Conservation (phyloP, 2,113 vertebrate genomes). For the Coptodon bakossiorum region DNA sequence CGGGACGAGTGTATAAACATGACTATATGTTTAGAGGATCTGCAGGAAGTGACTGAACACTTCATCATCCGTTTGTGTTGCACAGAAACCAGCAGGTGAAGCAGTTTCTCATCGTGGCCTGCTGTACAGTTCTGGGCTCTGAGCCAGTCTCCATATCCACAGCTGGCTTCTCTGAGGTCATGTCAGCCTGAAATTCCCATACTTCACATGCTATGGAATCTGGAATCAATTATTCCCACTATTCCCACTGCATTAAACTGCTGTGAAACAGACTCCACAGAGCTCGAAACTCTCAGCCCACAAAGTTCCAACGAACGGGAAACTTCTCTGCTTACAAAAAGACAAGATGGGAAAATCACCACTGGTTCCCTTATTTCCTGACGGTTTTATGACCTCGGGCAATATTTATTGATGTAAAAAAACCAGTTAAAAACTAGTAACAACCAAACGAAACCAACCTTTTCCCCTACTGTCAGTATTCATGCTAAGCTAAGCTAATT, state of each 20-base stretch:
- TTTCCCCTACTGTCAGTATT: not conserved
- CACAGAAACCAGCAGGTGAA: not conserved
- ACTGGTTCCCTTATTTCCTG: not conserved
- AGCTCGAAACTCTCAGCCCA: not conserved
- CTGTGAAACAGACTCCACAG: not conserved
- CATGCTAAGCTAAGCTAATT: not conserved
- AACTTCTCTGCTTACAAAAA: not conserved
- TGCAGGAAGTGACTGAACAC: not conserved
- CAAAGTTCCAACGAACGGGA: not conserved
- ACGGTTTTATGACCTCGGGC: not conserved
- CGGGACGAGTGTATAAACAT: not conserved
- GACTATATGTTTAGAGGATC: not conserved
- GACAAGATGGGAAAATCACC: not conserved
- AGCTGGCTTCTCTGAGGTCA: constrained; percentile 12
- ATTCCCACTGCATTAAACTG: not conserved
- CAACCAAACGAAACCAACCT: not conserved
- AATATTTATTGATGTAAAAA: not conserved
- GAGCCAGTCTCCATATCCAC: constrained; percentile 13
- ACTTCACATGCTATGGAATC: not conserved
- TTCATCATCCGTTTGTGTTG: not conserved
- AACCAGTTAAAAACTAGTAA: not conserved
- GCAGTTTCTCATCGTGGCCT: not conserved
- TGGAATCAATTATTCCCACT: not conserved
- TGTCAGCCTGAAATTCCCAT: not conserved
- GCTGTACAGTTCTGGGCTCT: not conserved